These are phyloP conservation scores for Progne subis DNA, from an alignment of 2,113 vertebrate genomes.

Conservation along the genomic window DNA sequence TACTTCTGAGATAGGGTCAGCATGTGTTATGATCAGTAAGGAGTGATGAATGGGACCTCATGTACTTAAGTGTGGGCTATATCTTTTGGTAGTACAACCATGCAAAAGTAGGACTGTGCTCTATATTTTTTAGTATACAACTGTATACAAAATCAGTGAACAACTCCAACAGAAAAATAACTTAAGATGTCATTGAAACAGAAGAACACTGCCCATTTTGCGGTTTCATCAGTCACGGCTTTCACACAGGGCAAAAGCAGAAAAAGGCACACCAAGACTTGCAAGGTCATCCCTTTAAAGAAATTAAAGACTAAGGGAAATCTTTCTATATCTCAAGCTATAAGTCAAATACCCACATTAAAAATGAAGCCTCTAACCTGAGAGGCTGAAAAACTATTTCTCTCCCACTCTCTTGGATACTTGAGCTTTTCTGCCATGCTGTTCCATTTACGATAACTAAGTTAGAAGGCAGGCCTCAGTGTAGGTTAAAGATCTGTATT, in stretches of 20 bases:
- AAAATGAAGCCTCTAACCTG: neutral
- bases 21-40: neutral
- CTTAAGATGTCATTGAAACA: neutral
- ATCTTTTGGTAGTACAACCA: neutral
- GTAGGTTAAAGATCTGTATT: neutral
- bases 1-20: neutral
- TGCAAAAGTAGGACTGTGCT: neutral
- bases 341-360: neutral
- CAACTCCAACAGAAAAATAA: neutral
- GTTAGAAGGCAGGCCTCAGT: fast-evolving
- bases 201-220: neutral
- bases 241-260: neutral
- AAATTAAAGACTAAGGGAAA: neutral
- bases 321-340: neutral
- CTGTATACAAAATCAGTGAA: neutral
- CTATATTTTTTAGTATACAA: fast-evolving
- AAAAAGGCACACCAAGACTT: neutral
- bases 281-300: neutral
- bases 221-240: neutral
- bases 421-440: neutral
- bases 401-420: neutral
- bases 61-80: neutral
- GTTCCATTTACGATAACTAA: neutral
- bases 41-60: neutral
- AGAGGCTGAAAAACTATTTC: neutral